phyloP scores from a whole-genome alignment of 2,113 vertebrate species.

The Cyprinodon brontotheroides region DNA sequence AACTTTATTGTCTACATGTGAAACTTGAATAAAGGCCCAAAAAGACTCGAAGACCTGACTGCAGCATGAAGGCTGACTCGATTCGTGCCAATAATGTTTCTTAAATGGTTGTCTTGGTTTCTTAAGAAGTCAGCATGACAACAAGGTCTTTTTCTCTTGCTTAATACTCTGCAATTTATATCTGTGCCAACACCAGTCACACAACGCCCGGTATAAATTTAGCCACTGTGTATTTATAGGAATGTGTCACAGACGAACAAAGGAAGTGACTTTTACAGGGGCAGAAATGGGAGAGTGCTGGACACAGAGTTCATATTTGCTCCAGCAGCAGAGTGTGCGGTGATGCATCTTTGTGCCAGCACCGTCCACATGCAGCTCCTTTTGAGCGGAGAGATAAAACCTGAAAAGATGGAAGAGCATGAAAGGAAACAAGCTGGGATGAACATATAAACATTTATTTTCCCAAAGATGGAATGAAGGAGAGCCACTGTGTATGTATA shows the following conservation, averaged over 20 bases:
- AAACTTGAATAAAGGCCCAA: not conserved
- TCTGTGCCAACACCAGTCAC: constrained; percentile 18
- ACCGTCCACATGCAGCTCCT: constrained; percentile 36
- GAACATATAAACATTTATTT: constrained; percentile 22
- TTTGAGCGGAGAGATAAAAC: constrained; percentile 43
- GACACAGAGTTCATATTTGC: constrained; percentile 52
- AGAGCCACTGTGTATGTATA: constrained; percentile 4
- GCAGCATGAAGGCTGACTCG: too few relatives aligned
- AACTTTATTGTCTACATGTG: not conserved
- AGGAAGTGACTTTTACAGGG: constrained; percentile 26
- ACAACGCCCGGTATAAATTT: constrained; percentile 30
- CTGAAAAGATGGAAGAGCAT: constrained; percentile 39
- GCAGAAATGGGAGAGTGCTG: constrained; percentile 18
- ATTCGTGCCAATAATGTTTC: not conserved
- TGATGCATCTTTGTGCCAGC: constrained; percentile 53
- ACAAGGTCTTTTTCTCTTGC: constrained; percentile 23
- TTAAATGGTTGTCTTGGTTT: not conserved
- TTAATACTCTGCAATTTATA: constrained; percentile 13
- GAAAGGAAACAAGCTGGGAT: constrained; percentile 24
- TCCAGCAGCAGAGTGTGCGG: constrained; percentile 42
- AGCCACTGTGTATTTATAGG: constrained; percentile 30
- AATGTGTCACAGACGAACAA: constrained; percentile 23
- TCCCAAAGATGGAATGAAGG: constrained; percentile 21
- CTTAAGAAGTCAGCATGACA: not conserved
- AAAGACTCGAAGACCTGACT: not conserved